Percentiles rank a stretch among this genome's conserved stretches.
phyloP scores from a whole-genome alignment of 2,797 vertebrate species.

The Sitta carolinensis region DNA sequence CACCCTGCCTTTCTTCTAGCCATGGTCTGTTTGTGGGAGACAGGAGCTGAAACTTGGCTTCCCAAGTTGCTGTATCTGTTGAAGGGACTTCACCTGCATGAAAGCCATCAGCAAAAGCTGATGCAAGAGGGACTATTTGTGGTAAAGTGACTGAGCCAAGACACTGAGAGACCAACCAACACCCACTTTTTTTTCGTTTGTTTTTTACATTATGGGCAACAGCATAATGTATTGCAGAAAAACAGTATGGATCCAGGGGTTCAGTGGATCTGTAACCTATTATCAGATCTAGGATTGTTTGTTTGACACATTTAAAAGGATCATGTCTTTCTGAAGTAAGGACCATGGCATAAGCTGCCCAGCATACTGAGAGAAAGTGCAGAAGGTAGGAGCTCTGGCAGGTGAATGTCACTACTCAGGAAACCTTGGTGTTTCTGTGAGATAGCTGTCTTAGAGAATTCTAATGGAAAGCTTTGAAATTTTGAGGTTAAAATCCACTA shows the following conservation, averaged over 20 bases:
- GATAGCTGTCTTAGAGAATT: neutral
- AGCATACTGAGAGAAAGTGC: neutral
- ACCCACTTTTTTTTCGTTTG: neutral
- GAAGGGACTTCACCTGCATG: neutral
- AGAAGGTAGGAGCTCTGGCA: neutral
- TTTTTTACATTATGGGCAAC: neutral
- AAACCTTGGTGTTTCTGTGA: neutral
- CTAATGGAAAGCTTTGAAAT: neutral
- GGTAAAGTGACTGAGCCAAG: neutral
- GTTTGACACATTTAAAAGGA: neutral
- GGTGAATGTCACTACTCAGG: neutral
- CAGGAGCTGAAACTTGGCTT: neutral
- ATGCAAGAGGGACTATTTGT: neutral
- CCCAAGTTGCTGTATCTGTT: neutral
- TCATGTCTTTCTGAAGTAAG: neutral
- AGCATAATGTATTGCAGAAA: neutral
- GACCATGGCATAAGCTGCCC: neutral
- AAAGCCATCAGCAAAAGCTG: neutral
- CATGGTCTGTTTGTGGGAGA: neutral
- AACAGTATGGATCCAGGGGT: neutral
- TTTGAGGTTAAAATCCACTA: neutral
- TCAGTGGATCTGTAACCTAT: neutral
- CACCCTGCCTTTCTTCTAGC: neutral
- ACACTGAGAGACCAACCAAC: neutral
- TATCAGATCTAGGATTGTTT: neutral